Evolutionary conservation across 2,113 vertebrate species (phyloP).

Genomic region (Beaufortia kweichowensis): DNA sequence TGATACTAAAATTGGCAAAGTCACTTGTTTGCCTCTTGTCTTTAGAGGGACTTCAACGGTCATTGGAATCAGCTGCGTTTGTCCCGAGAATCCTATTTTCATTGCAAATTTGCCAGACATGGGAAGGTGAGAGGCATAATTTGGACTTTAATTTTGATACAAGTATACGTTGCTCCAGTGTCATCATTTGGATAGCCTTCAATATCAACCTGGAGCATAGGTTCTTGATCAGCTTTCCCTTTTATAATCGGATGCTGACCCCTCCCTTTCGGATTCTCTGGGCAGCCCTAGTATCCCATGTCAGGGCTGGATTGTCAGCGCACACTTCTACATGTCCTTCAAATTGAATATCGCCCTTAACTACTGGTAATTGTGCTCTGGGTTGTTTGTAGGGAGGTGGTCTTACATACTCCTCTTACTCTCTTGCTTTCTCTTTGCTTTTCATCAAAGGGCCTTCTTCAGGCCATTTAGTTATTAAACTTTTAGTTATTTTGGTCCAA

Average conservation of each 20-base stretch:
- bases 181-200: neutral
- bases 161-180: neutral
- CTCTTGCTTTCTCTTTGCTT: too few species aligned
- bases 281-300: neutral
- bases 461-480: too few species aligned
- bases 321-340: too few species aligned
- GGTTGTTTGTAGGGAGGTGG: too few species aligned
- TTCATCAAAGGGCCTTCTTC: too few species aligned
- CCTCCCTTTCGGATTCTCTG: neutral
- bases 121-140: neutral
- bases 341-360: too few species aligned
- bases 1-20: neutral
- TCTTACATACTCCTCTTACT: too few species aligned
- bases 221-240: neutral
- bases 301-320: too few species aligned
- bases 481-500: too few species aligned
- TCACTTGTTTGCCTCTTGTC: neutral
- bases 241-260: neutral
- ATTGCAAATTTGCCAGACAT: constrained; percentile 18
- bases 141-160: neutral
- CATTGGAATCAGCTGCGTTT: neutral
- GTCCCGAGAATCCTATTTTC: neutral
- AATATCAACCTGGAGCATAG: neutral
- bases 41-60: neutral
- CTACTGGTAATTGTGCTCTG: too few species aligned